A percentile compares a stretch with the other conserved stretches of the same genome.
Evolutionary conservation across 2,113 vertebrate genomes (phyloP).

Genomic region (Apeltes quadracus): DNA sequence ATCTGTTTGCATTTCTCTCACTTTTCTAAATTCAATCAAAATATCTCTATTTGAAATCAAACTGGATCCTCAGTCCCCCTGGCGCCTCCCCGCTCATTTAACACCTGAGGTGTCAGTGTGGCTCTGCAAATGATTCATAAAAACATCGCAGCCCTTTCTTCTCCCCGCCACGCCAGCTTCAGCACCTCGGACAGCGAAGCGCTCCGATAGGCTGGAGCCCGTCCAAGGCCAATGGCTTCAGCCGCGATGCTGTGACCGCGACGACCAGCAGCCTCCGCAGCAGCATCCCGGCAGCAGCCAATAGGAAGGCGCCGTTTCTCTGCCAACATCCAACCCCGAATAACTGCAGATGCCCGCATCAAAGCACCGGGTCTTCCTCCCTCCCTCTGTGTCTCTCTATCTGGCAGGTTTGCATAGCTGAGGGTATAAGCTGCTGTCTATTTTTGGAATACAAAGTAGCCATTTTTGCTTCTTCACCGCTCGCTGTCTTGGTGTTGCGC

Average conservation of each 20-base stretch:
- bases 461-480: conserved; percentile 28
- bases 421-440: conserved; percentile 56
- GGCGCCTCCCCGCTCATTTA: not conserved
- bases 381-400: conserved; percentile 22
- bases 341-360: conserved; percentile 78
- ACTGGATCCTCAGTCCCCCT: not conserved
- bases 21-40: not conserved
- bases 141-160: not conserved
- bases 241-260: conserved; percentile 15
- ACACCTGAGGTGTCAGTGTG: not conserved
- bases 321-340: conserved; percentile 71
- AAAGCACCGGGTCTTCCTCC: conserved; percentile 35
- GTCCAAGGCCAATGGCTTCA: conserved; percentile 43
- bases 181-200: conserved; percentile 70
- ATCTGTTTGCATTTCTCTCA: not conserved
- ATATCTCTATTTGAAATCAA: not conserved
- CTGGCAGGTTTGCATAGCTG: conserved; percentile 36
- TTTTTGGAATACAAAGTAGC: conserved; percentile 62
- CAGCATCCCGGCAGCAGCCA: conserved; percentile 63
- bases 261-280: conserved; percentile 24
- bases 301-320: conserved; percentile 48
- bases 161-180: conserved; percentile 9
- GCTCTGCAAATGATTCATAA: conserved; percentile 37
- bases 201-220: conserved; percentile 33
- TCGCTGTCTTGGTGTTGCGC: not conserved